Base-by-base conservation (phyloP, 2,888 invertebrate species). In the Dione juno region DNA sequence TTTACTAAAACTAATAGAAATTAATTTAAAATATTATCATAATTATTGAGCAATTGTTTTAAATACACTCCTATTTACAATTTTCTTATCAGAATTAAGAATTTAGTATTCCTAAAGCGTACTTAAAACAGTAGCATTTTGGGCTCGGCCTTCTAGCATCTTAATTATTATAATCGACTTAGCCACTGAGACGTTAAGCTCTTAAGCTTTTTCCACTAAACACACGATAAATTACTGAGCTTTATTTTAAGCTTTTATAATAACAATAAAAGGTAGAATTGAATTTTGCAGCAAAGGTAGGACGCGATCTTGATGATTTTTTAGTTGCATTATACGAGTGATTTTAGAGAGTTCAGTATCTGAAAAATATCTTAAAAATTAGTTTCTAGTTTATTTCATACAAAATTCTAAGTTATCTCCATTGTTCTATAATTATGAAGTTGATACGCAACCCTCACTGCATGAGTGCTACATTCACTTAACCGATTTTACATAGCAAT, bases 141-240 rank as follows among this genome's bases (percentile, higher is more conserved):
- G 45, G 45, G n/a, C 61, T 45, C 61, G 45, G 45, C 61, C 61
- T 16, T 43, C 61, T 28, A 45, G 45, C 61, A 61, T 61, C 61
- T 45, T 61, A 61, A 61, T 61, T 61, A 61, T 45, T 61, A 61
- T 61, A 61, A 45, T 61, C 43, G 16, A 16, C 45, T 61, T 35
- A 45, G 45, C 45, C 61, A 28, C 61, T 61, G 28, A 43, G 61
- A 61, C 61, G 45, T 28, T 61, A 61, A 61, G 45, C 35, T 11
- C 35, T 61, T 35, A 45, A 61, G 61, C 61, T 61, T 61, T 45
- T 61, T 45, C 61, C 45, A 45, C 45, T 45, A 61, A 45, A 61
- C 45, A 35, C 61, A 61, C 61, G 28, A 61, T 61, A 45, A 61
- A 45, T 61, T 61, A 45, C 59, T 45, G 43, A 35, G 61, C n/a